Percentiles rank a stretch among this genome's conserved stretches.
These are phyloP conservation scores for Chlorospingus semifuscus DNA, from an alignment of 2,797 vertebrate species.

Conservation along the genomic window DNA sequence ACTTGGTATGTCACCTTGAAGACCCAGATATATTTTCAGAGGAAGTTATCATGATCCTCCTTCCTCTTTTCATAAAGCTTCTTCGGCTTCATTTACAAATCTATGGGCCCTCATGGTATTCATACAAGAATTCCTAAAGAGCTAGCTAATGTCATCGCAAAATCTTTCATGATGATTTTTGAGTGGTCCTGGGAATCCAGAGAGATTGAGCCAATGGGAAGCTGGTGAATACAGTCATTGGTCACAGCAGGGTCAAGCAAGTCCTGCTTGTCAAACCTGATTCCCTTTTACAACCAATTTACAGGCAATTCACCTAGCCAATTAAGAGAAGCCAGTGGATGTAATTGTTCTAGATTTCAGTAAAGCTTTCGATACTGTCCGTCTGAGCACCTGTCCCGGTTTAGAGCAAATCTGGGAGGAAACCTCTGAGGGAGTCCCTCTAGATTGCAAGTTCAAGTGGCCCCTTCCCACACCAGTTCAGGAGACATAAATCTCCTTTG, in stretches of 20 bases:
- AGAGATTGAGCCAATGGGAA: fast-evolving
- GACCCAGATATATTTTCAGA: fast-evolving
- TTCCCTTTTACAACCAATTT: not conserved
- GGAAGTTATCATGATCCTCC: not conserved
- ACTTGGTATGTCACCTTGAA: fast-evolving
- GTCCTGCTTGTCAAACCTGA: not conserved
- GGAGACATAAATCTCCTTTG: not conserved
- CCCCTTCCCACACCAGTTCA: fast-evolving
- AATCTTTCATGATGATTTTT: not conserved
- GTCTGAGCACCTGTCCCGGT: fast-evolving
- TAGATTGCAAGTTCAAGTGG: not conserved
- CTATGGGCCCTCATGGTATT: no score
- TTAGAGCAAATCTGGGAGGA: not conserved
- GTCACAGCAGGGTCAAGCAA: not conserved
- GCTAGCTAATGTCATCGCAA: not conserved
- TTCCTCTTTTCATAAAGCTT: not conserved
- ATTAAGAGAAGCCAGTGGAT: not conserved
- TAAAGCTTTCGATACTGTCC: not conserved
- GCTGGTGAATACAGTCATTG: not conserved
- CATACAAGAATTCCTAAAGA: not conserved
- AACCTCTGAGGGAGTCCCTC: not conserved
- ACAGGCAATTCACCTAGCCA: not conserved
- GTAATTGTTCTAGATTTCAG: not conserved
- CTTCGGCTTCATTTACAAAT: not conserved
- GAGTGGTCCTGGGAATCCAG: fast-evolving